Conservation (phyloP, 2,113 vertebrate species). For the Lycocorax pyrrhopterus region DNA sequence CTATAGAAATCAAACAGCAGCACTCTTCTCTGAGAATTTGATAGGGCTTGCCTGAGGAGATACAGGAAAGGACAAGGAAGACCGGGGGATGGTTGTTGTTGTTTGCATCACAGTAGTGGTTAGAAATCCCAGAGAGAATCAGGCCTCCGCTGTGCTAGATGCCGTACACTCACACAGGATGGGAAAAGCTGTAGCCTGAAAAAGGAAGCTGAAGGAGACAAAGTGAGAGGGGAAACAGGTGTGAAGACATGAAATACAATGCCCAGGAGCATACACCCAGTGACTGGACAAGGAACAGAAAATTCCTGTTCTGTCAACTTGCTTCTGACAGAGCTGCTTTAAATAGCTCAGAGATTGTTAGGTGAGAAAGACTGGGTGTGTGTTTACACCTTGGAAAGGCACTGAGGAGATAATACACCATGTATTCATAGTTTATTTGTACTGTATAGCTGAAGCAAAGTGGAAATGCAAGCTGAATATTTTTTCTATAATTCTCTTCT, state of each 20-base stretch:
- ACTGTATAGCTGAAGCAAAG: background rate
- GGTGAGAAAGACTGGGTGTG: background rate
- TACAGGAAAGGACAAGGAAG: background rate
- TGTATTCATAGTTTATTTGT: slow-evolving; percentile 32
- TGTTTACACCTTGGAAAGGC: background rate
- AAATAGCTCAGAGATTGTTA: background rate
- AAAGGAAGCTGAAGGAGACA: background rate
- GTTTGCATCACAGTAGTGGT: background rate
- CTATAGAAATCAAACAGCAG: background rate
- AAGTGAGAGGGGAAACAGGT: background rate
- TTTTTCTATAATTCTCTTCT: background rate
- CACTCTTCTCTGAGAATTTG: background rate
- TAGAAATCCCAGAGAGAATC: background rate
- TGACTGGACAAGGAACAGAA: background rate
- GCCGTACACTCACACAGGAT: background rate
- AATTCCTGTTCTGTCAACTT: background rate
- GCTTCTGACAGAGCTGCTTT: background rate
- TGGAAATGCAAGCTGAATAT: background rate
- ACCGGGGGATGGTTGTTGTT: background rate
- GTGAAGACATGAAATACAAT: background rate
- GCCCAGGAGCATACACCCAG: background rate
- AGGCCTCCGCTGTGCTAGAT: background rate
- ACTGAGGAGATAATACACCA: background rate
- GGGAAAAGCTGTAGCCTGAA: background rate
- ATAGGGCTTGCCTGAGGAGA: background rate